A percentile compares a stretch with the other conserved stretches of the same genome.
Evolutionary conservation across 2,797 vertebrate genomes (phyloP).

Genomic region (Malacoraja senta): DNA sequence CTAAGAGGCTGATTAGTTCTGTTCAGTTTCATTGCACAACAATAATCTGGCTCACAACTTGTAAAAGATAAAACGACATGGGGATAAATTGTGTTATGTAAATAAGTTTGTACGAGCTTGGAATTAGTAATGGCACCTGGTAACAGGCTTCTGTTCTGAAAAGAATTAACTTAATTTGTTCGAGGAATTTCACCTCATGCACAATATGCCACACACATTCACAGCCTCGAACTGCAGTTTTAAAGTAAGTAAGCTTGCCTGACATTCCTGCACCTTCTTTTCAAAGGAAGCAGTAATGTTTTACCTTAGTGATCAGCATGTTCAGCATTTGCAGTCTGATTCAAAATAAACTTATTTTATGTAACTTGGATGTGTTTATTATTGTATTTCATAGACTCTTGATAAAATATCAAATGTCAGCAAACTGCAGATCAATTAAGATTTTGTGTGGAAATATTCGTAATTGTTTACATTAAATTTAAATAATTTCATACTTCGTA

Average conservation of each 20-base stretch:
- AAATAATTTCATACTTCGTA: background rate
- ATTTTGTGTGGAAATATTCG: background rate
- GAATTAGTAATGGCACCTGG: background rate
- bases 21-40: constrained; percentile 10
- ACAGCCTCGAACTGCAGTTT: background rate
- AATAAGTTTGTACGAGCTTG: background rate
- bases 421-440: background rate
- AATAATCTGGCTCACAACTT: constrained; percentile 21
- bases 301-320: background rate
- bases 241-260: background rate
- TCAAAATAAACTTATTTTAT: background rate
- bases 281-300: background rate
- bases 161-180: constrained; percentile 5
- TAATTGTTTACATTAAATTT: background rate
- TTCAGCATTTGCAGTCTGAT: background rate
- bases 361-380: background rate
- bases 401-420: background rate
- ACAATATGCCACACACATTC: background rate
- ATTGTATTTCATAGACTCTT: background rate
- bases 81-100: constrained; percentile 9
- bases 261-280: background rate
- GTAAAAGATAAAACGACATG: background rate
- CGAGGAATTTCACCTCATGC: constrained; percentile 5
- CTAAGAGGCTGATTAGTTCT: background rate
- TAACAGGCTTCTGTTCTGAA: constrained; percentile 6